Conservation (phyloP, 2,888 invertebrate species). For the Eilema sororculum region DNA sequence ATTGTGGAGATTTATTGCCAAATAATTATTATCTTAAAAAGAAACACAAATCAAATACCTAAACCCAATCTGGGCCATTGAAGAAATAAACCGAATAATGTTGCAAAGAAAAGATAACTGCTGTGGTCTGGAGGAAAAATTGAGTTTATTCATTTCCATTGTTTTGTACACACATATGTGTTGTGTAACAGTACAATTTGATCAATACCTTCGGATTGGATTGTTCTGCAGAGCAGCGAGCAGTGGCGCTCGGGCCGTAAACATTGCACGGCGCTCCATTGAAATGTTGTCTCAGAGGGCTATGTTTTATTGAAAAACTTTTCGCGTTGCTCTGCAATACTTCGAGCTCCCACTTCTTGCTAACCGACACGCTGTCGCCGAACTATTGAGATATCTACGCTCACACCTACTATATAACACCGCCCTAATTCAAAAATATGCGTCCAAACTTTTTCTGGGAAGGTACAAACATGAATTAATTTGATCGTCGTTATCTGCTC, state of each 20-base stretch:
- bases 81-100: slow-evolving; percentile 5
- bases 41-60: slow-evolving; percentile 3
- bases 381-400: slow-evolving; percentile 26
- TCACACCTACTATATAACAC: slow-evolving; percentile 22
- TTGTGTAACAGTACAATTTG: slow-evolving; percentile 64
- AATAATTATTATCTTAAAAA: not conserved
- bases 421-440: slow-evolving; percentile 30
- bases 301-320: slow-evolving; percentile 85
- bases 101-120: slow-evolving; percentile 19
- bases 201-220: slow-evolving; percentile 76
- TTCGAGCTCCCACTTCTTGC: slow-evolving; percentile 45
- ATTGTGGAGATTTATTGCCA: too few relatives aligned
- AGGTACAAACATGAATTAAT: slow-evolving; percentile 60
- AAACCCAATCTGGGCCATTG: slow-evolving; percentile 1
- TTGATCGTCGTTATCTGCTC: slow-evolving; percentile 57
- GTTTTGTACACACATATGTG: slow-evolving; percentile 38
- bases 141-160: slow-evolving; percentile 47
- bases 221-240: slow-evolving; percentile 69
- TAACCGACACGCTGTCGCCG: slow-evolving; percentile 51
- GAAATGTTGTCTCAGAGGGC: slow-evolving; percentile 83
- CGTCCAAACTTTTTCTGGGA: slow-evolving; percentile 42
- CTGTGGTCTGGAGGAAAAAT: slow-evolving; percentile 29
- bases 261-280: slow-evolving; percentile 78
- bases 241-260: slow-evolving; percentile 70
- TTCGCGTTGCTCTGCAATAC: slow-evolving; percentile 66